Conservation (phyloP, 2,113 vertebrate species). For the Mesoclemmys tuberculata region DNA sequence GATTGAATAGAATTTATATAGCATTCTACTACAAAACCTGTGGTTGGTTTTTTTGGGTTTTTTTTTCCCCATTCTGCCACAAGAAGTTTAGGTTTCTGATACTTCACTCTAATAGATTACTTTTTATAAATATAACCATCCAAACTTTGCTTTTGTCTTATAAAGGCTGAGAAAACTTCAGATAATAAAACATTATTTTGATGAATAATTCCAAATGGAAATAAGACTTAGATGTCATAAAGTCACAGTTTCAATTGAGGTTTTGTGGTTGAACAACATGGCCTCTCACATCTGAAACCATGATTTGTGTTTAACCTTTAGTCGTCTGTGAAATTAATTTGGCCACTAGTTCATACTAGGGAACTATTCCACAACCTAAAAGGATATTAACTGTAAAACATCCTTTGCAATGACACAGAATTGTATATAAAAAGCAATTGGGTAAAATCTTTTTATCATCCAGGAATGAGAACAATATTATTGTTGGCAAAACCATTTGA, state of each 20-base stretch:
- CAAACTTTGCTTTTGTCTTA: constrained; percentile 8
- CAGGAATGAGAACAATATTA: neutral
- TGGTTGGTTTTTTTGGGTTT: neutral
- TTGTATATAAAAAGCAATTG: neutral
- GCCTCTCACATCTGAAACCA: neutral
- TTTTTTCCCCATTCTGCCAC: neutral
- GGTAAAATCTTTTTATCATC: neutral
- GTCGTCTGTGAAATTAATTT: constrained; percentile 43
- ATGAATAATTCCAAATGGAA: constrained; percentile 20
- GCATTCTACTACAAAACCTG: neutral
- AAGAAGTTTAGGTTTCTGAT: neutral
- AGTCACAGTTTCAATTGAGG: constrained; percentile 6
- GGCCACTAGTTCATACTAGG: neutral
- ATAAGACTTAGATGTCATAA: constrained; percentile 11
- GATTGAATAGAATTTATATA: neutral
- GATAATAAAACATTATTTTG: constrained; percentile 20
- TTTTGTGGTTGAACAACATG: constrained; percentile 3
- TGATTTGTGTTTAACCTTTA: constrained; percentile 40
- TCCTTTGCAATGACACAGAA: neutral
- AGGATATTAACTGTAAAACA: constrained; percentile 23
- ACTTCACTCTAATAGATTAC: neutral
- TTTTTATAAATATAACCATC: neutral
- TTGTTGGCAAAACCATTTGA: neutral
- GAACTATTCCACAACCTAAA: neutral
- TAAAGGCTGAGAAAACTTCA: constrained; percentile 21